Evolutionary conservation across 1,140 invertebrate species (phyloP), one percentile per base, ranked within the genome.

Genomic region (Eumaeus atala): DNA sequence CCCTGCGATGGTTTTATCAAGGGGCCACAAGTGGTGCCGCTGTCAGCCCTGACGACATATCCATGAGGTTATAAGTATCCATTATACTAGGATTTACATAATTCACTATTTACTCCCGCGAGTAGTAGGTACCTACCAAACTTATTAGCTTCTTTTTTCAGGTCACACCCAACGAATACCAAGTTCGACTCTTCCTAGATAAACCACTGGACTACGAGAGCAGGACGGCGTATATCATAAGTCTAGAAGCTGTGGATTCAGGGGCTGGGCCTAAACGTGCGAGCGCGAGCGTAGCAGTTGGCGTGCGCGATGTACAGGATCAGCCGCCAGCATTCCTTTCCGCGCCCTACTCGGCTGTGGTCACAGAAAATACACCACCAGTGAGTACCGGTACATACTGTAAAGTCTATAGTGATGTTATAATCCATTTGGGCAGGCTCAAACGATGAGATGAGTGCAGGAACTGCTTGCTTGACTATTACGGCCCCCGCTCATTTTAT

Each of bases 271-370:
- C 18, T 68, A 94, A 44, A 10, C 90, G 89, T 21, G 90, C 93
- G 0, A 83, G 90, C 18, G 93, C 94, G 0, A 93, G 91, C n/a
- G 89, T 96, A 7, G 90, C 91, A 0, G 91, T 95, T 0, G 91
- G 92, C 12, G 89, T 96, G 10, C 81, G 91, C 18, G 95, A 96
- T 70, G 90, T 95, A 1, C 95, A 93, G 73, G 95, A 96, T 74
- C 93, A 95, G 70, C 92, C 93, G 14, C 95, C 95, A 0, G 87
- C 90, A 1, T 96, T 96, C 66, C 69, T 94, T 0, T 94, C 94
- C 67, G 92, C 92, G 1, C 94, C 94, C 0, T 95, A 93, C 66
- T 94, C 93, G 0, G 92, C 92, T 1, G 92, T 92, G 0, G 87
- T 95, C 9, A 84, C 91, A 1, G 94, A 96, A 74, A 94, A 94